Evolutionary conservation across 2,888 invertebrate species (phyloP).

Genomic region (Apamea anceps): DNA sequence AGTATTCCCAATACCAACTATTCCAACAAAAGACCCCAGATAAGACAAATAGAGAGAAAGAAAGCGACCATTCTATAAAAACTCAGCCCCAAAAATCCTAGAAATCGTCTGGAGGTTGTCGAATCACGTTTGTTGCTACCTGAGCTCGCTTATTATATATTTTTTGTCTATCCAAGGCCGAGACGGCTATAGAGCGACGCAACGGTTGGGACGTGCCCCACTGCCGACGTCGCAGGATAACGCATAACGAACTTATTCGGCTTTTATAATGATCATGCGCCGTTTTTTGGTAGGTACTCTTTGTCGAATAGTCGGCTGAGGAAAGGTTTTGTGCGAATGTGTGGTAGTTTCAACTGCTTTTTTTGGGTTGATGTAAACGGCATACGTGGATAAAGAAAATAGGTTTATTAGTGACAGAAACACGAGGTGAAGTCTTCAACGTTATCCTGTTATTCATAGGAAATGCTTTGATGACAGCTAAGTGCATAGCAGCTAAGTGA

Average conservation of each 20-base stretch:
- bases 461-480: too few relatives aligned
- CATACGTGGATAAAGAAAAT: background rate
- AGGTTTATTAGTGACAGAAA: background rate
- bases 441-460: background rate
- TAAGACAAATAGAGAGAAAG: conserved; percentile 33
- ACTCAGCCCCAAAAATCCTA: conserved; percentile 43
- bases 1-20: background rate
- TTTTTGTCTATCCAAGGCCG: conserved; percentile 76
- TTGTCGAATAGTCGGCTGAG: conserved; percentile 36
- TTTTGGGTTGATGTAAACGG: background rate
- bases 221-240: conserved; percentile 63
- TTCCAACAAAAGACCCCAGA: conserved; percentile 8
- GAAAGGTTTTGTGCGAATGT: conserved; percentile 16
- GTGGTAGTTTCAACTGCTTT: conserved; percentile 11
- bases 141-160: conserved; percentile 68
- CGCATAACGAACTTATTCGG: conserved; percentile 68
- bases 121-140: conserved; percentile 79
- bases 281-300: conserved; percentile 43
- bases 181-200: conserved; percentile 61
- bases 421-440: background rate
- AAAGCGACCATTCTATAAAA: conserved; percentile 28
- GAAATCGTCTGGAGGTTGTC: conserved; percentile 61
- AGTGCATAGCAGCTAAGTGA: too few relatives aligned
- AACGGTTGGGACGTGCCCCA: conserved; percentile 66
- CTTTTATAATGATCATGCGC: conserved; percentile 57